Base-by-base conservation (phyloP, 2,888 invertebrate species). In the Pristionchus mayeri region DNA sequence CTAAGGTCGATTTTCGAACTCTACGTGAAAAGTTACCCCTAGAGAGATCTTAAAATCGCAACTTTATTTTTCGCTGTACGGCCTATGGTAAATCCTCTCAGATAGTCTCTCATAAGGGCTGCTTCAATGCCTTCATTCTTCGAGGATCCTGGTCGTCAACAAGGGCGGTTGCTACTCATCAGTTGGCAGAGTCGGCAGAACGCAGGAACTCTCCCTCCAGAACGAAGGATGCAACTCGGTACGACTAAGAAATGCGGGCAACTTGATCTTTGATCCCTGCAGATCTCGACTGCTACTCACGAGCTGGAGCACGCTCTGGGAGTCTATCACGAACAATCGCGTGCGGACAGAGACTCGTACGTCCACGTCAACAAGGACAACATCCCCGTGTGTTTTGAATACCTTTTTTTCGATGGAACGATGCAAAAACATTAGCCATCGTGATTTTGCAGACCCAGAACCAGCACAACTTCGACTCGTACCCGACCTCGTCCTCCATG, bases 281-380 rank as follows among this genome's bases (percentile, higher is more conserved):
- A 79, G 79, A 24, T 79, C 30, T 79, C 79, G 21, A 79, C 54
- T 18, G 79, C 79, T 3, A 54, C 79, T 24, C 79, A 79, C 30
- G 79, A 79, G 54, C 54, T 79, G 7, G 79, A 79, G 54, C 79
- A 79, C 30, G 79, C 79, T 11, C 37, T 79, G 34, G 79, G 79
- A 18, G 79, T 79, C 2, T 79, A 79, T 54, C 79, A 79, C 24
- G 79, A 79, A n/a, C 79, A 79, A 21, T 52, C 79, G 3, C 44
- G 79, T 54, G 52, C 52, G 0, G 79, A 79, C 54, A 52, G 79
- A 79, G 79, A 79, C 79, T 21, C 18, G 2, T 79, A 79, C 37
- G 52, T 79, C 24, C 2, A n/a, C 30, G 79, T 79, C 3, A 79
- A 79, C 37, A 52, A 30, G 30, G 54, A 21, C 21, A 79, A 79